Conservation (phyloP, 2,113 vertebrate species). For the Litocranius walleri region DNA sequence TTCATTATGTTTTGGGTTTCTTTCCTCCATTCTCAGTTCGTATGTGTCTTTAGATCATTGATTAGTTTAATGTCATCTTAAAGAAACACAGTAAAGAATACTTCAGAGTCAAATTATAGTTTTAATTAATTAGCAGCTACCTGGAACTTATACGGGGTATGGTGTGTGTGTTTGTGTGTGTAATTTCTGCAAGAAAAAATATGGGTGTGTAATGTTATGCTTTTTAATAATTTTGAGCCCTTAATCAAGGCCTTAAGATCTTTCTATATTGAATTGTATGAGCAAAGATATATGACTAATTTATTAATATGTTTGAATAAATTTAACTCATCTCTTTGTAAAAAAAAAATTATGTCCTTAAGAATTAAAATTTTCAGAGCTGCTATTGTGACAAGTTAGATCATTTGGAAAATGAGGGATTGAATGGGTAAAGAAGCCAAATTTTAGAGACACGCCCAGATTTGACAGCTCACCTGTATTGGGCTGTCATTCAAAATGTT, state of each 20-base stretch:
- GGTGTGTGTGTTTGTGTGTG: background rate
- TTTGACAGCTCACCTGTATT: slow-evolving; percentile 56
- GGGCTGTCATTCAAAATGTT: slow-evolving; percentile 68
- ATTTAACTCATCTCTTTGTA: slow-evolving; percentile 21
- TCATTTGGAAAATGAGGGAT: slow-evolving; percentile 54
- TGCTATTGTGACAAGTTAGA: slow-evolving; percentile 59
- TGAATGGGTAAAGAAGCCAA: slow-evolving; percentile 53
- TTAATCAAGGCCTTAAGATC: slow-evolving; percentile 9
- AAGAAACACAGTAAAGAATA: background rate
- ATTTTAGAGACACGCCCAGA: slow-evolving; percentile 45
- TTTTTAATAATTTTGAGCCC: background rate
- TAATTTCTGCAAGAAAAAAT: background rate
- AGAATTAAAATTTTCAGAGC: slow-evolving; percentile 58
- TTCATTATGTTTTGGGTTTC: background rate
- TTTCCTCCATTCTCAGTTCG: background rate
- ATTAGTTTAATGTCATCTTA: slow-evolving; percentile 20
- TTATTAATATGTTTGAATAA: slow-evolving; percentile 45
- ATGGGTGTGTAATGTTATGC: background rate
- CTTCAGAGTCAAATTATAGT: background rate
- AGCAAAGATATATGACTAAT: slow-evolving; percentile 1
- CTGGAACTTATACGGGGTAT: background rate
- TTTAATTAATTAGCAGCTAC: background rate
- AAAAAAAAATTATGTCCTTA: slow-evolving; percentile 43
- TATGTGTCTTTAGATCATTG: slow-evolving; percentile 18
- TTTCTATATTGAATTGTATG: background rate